These are phyloP conservation scores for Athrips mouffetella DNA, from an alignment of 2,888 invertebrate genomes.

Conservation along the genomic window DNA sequence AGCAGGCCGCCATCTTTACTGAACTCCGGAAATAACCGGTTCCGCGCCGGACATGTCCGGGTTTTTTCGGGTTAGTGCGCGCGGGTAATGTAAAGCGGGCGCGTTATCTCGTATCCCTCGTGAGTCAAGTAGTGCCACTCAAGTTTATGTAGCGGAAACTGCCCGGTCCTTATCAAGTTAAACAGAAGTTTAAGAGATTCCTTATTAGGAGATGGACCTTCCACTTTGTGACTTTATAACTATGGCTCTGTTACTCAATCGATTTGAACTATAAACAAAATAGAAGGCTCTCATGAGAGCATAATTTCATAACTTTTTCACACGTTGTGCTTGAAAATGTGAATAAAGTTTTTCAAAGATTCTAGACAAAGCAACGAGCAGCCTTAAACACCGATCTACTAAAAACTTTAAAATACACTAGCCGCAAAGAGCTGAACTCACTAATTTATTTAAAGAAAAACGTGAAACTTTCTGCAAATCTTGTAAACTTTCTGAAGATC, in stretches of 20 bases:
- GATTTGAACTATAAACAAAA: constrained; percentile 4
- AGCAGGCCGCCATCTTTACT: constrained; percentile 42
- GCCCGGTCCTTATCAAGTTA: constrained; percentile 26
- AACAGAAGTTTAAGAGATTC: constrained; percentile 19
- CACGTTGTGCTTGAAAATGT: background rate
- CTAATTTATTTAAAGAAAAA: too few relatives aligned
- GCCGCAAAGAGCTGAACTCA: background rate
- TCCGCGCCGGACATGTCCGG: constrained; percentile 49
- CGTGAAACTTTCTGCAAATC: too few relatives aligned
- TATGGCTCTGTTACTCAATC: constrained; percentile 8
- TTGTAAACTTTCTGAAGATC: too few relatives aligned
- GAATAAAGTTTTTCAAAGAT: constrained; percentile 5
- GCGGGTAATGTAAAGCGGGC: constrained; percentile 35
- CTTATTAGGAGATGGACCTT: constrained; percentile 18
- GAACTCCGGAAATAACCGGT: constrained; percentile 59
- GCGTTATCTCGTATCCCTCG: constrained; percentile 34
- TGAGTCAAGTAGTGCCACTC: constrained; percentile 32
- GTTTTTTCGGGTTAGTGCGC: constrained; percentile 54
- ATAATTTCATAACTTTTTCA: constrained; percentile 3
- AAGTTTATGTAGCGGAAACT: constrained; percentile 51
- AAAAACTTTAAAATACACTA: background rate
- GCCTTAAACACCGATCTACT: background rate
- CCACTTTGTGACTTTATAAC: constrained; percentile 12
- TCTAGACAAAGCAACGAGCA: background rate
- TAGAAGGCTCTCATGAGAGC: background rate